Evolutionary conservation across 2,797 vertebrate species (phyloP).

Genomic region (Poeciliopsis paucimaculata): DNA sequence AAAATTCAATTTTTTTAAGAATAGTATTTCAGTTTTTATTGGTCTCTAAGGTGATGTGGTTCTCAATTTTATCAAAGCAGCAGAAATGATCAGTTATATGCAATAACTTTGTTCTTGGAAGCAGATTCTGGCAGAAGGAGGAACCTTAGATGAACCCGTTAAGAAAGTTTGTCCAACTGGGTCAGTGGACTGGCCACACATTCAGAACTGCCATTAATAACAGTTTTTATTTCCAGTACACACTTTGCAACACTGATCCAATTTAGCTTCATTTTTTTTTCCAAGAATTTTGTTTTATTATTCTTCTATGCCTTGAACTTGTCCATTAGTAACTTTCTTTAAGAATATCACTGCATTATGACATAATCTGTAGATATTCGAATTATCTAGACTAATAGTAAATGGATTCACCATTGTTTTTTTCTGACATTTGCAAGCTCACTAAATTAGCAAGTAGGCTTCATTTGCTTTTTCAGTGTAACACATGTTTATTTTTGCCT

Average conservation of each 20-base stretch:
- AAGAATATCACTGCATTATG: not conserved
- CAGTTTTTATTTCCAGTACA: not conserved
- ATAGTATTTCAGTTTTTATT: not conserved
- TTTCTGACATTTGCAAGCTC: too few relatives aligned
- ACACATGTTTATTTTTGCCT: not conserved
- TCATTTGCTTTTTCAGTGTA: not conserved
- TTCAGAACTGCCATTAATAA: not conserved
- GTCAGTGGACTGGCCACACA: not conserved
- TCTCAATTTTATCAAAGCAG: not conserved
- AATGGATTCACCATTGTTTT: too few relatives aligned
- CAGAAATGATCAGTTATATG: not conserved
- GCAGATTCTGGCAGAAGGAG: not conserved
- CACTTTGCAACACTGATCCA: not conserved
- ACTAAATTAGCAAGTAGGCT: not conserved
- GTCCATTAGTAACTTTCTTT: not conserved
- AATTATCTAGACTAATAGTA: too few relatives aligned
- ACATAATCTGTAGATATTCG: too few relatives aligned
- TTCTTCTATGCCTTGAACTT: not conserved
- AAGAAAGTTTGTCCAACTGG: not conserved
- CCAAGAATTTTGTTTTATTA: not conserved
- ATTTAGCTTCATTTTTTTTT: not conserved
- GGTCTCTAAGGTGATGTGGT: not conserved
- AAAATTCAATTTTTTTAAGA: not conserved
- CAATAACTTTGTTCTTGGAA: not conserved
- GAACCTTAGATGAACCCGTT: not conserved